Base-by-base conservation (phyloP, 1,140 invertebrate species). In the Linepithema humile region DNA sequence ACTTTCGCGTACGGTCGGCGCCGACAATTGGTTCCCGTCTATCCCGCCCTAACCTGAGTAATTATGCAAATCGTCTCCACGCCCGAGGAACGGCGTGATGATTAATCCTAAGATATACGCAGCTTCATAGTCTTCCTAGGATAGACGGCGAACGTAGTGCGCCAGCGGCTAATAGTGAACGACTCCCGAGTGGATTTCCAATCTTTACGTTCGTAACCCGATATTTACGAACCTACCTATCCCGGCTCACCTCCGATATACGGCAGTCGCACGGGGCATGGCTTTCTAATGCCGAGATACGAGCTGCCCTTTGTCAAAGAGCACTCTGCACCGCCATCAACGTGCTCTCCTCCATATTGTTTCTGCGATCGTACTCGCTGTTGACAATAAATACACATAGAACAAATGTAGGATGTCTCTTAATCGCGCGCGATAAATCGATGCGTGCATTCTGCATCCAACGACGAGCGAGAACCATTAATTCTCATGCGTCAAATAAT, bases 201-300 rank as follows among this genome's bases (percentile, higher is more conserved):
- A 23, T 85, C 82, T 87, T 87, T 88, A 69, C 48, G 15, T 3
- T 20, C 45, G 72, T 85, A 88, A 88, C 40, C 17, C 72, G 53
- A 78, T 88, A 88, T 88, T 85, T 83, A 85, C 75, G 85, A 29
- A 53, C 26, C 35, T 45, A 20, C 6, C 7, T 4, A 53, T 7
- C 12, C 29, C 15, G 48, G 17, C 38, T 48, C 50, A 23, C 9
- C 4, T 23, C 17, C 48, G 73, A 78, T 38, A 78, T 55, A 48
- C 60, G 48, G 20, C 20, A 40, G 50, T 55, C 82, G 29, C 45
- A 5, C 26, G 17, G 23, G 20, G 10, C n/a, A 38, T 62, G 78
- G 59, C 67, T 67, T 83, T 67, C n/a, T 88, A 84, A 86, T 75
- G 82, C 67, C 67, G 82, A 43, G 80, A 69, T 74, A 67, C 53